A percentile compares a stretch with the other conserved stretches of the same genome.
These are phyloP conservation scores for Chydorus sphaericus DNA, from an alignment of 2,888 invertebrate species.

Conservation along the genomic window DNA sequence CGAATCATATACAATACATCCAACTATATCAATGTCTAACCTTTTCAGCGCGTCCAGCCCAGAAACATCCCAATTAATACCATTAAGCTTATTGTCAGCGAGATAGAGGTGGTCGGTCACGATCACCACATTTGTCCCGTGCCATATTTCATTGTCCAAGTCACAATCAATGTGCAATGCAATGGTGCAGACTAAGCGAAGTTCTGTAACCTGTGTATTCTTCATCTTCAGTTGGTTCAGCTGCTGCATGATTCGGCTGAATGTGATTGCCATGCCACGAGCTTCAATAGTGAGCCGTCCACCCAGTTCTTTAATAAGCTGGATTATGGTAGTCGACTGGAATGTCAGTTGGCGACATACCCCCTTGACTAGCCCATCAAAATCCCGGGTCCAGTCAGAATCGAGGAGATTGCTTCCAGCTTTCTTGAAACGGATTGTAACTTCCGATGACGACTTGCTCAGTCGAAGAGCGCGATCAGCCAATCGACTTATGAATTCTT, in stretches of 20 bases:
- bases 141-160: neutral
- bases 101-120: conserved; percentile 17
- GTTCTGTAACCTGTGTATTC: conserved; percentile 19
- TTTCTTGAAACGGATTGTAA: neutral
- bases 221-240: neutral
- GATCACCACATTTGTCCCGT: neutral
- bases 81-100: neutral
- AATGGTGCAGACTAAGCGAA: conserved; percentile 20
- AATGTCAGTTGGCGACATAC: neutral
- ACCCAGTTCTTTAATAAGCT: neutral
- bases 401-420: neutral
- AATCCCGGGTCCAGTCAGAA: neutral
- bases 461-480: neutral
- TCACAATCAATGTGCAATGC: conserved; percentile 13
- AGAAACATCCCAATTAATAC: neutral
- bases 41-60: neutral
- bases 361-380: neutral
- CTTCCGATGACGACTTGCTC: neutral
- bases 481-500: neutral
- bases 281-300: neutral
- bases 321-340: neutral
- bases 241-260: neutral
- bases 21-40: too few species aligned
- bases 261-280: neutral
- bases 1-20: too few species aligned